Percentiles rank a stretch among this genome's conserved stretches.
Conservation (phyloP, 2,113 vertebrate genomes). For the Pluvialis apricaria region DNA sequence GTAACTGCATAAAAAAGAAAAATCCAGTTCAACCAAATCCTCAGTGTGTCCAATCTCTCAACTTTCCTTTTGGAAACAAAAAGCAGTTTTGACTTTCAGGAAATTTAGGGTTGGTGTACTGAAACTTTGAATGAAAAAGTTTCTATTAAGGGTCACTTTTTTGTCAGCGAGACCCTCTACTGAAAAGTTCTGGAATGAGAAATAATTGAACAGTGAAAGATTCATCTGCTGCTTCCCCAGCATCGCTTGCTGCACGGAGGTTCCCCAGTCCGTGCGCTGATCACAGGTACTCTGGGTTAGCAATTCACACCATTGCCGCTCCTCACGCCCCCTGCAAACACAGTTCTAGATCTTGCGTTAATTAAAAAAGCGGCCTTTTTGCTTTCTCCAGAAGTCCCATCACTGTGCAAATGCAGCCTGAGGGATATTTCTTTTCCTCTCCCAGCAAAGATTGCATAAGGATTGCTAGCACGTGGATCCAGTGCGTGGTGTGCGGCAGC, state of each 20-base stretch:
- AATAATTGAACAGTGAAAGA: background rate
- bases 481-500: slow-evolving; percentile 62
- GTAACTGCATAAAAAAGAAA: background rate
- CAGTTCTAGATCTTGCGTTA: background rate
- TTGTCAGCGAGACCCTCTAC: background rate
- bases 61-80: background rate
- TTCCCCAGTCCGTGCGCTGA: rapidly evolving
- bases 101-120: background rate
- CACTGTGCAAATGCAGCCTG: background rate
- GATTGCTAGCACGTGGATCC: slow-evolving; percentile 55
- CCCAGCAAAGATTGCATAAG: slow-evolving; percentile 59
- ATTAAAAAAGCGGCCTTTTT: background rate
- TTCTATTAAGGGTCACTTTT: background rate
- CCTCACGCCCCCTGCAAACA: background rate
- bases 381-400: background rate
- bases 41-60: background rate
- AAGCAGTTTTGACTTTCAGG: background rate
- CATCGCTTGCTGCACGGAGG: background rate
- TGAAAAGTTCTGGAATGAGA: background rate
- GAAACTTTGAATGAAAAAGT: background rate
- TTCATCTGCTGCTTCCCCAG: slow-evolving; percentile 12
- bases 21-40: background rate
- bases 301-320: background rate
- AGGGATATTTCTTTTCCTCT: slow-evolving; percentile 16
- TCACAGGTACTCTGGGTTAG: background rate